These are phyloP conservation scores for Scrobipalpa atriplicella DNA, from an alignment of 2,888 invertebrate genomes.

Conservation along the genomic window DNA sequence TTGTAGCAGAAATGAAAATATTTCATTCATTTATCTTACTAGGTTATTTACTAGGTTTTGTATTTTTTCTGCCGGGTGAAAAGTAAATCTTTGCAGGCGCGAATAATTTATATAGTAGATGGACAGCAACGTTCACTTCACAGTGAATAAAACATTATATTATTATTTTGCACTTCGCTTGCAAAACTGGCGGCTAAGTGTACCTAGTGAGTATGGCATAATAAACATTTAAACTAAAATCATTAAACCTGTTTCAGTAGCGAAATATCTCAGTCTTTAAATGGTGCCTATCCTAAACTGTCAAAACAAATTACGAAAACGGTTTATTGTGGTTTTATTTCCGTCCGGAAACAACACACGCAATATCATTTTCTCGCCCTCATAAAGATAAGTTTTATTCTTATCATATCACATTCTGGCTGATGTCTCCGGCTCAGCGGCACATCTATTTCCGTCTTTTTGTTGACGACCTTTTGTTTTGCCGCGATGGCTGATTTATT, in stretches of 20 bases:
- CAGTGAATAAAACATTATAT: too few species aligned
- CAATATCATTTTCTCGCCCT: not conserved
- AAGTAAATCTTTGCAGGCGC: not conserved
- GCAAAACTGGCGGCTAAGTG: too few species aligned
- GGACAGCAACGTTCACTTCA: too few species aligned
- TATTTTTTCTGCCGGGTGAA: too few species aligned
- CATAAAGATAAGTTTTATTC: conserved; percentile 1
- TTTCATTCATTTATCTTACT: not conserved
- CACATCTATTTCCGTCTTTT: not conserved
- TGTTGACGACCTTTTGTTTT: conserved; percentile 8
- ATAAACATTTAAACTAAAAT: too few species aligned
- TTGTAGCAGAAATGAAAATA: not conserved
- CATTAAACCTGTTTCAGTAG: not conserved
- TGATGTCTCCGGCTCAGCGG: not conserved
- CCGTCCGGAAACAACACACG: not conserved
- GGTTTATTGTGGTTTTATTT: not conserved
- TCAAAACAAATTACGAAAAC: not conserved
- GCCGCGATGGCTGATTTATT: conserved; percentile 2
- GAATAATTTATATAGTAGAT: too few species aligned
- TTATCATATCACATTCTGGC: not conserved
- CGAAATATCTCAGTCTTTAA: not conserved
- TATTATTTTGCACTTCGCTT: too few species aligned
- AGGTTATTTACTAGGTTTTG: not conserved
- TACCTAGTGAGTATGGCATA: too few species aligned
- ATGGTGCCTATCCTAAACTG: too few species aligned